These are phyloP conservation scores for Eubasilissa splendida DNA, from an alignment of 2,888 invertebrate species.

Conservation along the genomic window DNA sequence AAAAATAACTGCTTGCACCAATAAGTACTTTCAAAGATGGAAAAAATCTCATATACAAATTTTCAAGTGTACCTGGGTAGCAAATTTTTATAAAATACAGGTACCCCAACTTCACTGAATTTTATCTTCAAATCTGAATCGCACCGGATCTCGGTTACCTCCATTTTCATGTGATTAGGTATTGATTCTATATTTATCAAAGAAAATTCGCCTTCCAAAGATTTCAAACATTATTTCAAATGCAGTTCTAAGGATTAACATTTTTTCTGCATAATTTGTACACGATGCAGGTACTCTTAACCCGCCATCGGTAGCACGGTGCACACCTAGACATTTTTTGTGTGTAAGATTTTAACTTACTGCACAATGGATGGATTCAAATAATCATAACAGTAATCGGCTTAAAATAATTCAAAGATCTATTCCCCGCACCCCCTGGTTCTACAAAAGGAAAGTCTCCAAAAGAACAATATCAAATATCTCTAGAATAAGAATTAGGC, in stretches of 20 bases:
- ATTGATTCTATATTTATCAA: slow-evolving; percentile 37
- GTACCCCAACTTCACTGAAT: slow-evolving; percentile 31
- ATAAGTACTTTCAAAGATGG: not conserved
- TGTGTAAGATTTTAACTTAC: too few relatives aligned
- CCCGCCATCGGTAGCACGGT: too few relatives aligned
- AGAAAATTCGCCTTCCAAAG: slow-evolving; percentile 40
- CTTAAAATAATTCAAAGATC: too few relatives aligned
- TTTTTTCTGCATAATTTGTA: too few relatives aligned
- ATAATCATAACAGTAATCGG: too few relatives aligned
- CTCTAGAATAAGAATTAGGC: too few relatives aligned
- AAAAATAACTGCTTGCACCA: not conserved
- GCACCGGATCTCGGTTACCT: slow-evolving; percentile 48
- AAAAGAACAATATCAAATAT: too few relatives aligned
- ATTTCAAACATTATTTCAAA: not conserved
- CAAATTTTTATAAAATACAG: slow-evolving; percentile 25
- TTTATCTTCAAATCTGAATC: slow-evolving; percentile 56
- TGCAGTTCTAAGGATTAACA: not conserved
- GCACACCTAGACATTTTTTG: too few relatives aligned
- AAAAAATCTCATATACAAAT: not conserved
- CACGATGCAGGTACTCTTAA: too few relatives aligned
- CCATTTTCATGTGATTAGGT: slow-evolving; percentile 50
- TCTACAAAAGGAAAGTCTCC: too few relatives aligned
- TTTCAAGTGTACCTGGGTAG: not conserved
- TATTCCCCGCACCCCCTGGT: too few relatives aligned
- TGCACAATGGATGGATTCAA: too few relatives aligned